Evolutionary conservation across 2,113 vertebrate species (phyloP).

Genomic region (Pluvialis apricaria): DNA sequence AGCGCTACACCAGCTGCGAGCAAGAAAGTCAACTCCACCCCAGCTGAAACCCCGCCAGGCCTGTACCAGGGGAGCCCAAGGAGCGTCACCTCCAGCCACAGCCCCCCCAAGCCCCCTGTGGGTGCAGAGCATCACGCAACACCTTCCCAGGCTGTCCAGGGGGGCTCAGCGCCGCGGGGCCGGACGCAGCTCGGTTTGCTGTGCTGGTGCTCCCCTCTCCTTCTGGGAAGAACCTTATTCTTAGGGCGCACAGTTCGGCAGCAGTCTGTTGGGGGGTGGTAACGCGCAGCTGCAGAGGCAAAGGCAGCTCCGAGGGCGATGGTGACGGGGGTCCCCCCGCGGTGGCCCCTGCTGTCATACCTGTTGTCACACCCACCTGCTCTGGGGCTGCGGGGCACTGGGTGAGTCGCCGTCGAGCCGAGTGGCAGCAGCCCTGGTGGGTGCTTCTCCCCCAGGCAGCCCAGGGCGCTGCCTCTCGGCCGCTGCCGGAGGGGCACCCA

Average conservation of each 20-base stretch:
- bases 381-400: neutral
- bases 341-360: neutral
- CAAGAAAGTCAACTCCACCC: neutral
- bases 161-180: neutral
- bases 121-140: neutral
- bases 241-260: fast-evolving
- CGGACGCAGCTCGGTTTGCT: neutral
- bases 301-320: neutral
- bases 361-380: fast-evolving
- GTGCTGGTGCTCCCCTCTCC: neutral
- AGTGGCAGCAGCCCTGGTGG: neutral
- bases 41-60: neutral
- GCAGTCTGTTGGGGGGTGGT: neutral
- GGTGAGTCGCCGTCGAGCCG: too few relatives aligned
- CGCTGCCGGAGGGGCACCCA: neutral
- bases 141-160: neutral
- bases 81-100: neutral
- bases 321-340: neutral
- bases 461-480: neutral
- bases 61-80: neutral
- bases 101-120: fast-evolving
- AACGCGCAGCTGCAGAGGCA: neutral
- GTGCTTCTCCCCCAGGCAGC: neutral
- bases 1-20: too few relatives aligned
- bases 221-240: neutral